phyloP scores from a whole-genome alignment of 2,888 invertebrate genomes.

The Troilus luridus region DNA sequence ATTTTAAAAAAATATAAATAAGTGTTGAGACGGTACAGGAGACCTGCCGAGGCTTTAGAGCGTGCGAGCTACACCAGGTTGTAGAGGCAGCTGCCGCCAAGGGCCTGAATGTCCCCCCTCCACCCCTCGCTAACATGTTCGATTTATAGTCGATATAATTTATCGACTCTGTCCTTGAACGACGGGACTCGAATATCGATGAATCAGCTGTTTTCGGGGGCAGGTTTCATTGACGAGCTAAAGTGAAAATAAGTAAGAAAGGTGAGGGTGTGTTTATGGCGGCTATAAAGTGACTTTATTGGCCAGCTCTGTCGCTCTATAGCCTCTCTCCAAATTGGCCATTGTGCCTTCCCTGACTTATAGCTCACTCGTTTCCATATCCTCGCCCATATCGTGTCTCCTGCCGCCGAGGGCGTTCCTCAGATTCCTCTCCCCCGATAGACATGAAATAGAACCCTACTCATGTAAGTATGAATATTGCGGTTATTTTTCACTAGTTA shows the following conservation, averaged over 20 bases:
- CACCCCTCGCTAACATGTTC: not conserved
- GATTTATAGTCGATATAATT: slow-evolving; percentile 38
- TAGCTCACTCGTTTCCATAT: slow-evolving; percentile 34
- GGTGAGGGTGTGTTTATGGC: slow-evolving; percentile 35
- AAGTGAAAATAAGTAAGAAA: slow-evolving; percentile 24
- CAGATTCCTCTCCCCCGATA: slow-evolving; percentile 28
- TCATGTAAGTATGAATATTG: slow-evolving; percentile 31
- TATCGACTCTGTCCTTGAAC: not conserved
- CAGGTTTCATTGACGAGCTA: slow-evolving; percentile 40
- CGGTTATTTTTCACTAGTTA: slow-evolving; percentile 46
- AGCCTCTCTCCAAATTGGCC: slow-evolving; percentile 32
- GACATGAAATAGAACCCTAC: slow-evolving; percentile 40
- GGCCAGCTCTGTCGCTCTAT: slow-evolving; percentile 1
- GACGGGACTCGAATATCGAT: slow-evolving; percentile 2
- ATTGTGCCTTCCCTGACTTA: slow-evolving; percentile 34
- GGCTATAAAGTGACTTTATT: slow-evolving; percentile 45
- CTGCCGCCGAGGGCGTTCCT: slow-evolving; percentile 1
- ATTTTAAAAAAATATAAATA: not conserved
- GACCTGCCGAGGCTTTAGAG: not conserved
- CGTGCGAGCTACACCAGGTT: not conserved
- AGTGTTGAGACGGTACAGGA: not conserved
- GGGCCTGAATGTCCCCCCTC: not conserved
- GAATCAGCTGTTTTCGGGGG: slow-evolving; percentile 23
- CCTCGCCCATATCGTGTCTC: slow-evolving; percentile 21
- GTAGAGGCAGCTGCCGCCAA: not conserved